Conservation (phyloP, 1,140 invertebrate species). For the Drosophila bipectinata region DNA sequence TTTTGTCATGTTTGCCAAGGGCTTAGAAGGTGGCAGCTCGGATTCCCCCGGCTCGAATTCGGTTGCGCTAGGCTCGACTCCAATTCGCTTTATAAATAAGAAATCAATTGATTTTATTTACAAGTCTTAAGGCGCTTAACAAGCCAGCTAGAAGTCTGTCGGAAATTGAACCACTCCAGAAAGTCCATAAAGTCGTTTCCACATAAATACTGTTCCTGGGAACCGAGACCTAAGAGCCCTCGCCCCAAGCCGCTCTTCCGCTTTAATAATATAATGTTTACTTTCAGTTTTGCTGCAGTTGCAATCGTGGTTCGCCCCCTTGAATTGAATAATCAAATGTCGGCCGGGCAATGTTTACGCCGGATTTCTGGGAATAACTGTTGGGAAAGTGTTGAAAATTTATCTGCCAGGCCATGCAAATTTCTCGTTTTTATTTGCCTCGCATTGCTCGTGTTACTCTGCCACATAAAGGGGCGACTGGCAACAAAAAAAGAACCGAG, state of each 20-base stretch:
- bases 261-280: constrained; percentile 57
- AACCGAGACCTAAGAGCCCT: constrained; percentile 2
- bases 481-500: not conserved
- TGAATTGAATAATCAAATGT: constrained; percentile 30
- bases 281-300: constrained; percentile 25
- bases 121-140: constrained; percentile 76
- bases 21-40: constrained; percentile 69
- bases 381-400: constrained; percentile 40
- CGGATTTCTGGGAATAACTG: constrained; percentile 36
- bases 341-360: constrained; percentile 24
- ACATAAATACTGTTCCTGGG: constrained; percentile 57
- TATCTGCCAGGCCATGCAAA: constrained; percentile 35
- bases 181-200: constrained; percentile 15
- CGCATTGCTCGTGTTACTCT: not conserved
- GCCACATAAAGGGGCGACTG: constrained; percentile 1
- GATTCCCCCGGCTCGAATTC: not conserved
- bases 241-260: constrained; percentile 22
- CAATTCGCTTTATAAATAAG: constrained; percentile 76
- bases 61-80: constrained; percentile 9
- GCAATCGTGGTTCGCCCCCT: constrained; percentile 2
- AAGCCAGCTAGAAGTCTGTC: constrained; percentile 30
- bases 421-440: constrained; percentile 27
- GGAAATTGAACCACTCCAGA: constrained; percentile 49
- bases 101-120: constrained; percentile 81
- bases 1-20: constrained; percentile 59